These are phyloP conservation scores for Malurus cyaneus DNA, from an alignment of 2,113 vertebrate species.

Conservation along the genomic window DNA sequence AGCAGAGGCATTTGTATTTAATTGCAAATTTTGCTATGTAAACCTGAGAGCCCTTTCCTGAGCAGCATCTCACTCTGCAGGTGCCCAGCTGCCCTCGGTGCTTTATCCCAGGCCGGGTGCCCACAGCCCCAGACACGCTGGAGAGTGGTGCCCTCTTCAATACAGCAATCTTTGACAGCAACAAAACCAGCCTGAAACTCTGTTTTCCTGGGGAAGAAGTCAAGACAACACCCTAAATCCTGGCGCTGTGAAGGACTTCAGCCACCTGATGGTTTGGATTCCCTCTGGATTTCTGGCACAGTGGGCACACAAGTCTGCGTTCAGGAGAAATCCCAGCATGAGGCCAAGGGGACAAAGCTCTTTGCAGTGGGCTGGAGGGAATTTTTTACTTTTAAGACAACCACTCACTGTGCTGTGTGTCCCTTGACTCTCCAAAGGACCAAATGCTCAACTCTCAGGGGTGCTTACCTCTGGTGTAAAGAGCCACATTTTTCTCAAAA, in stretches of 20 bases:
- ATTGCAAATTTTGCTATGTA: background rate
- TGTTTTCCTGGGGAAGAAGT: background rate
- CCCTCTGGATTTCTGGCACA: background rate
- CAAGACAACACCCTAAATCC: background rate
- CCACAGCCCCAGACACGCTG: rapidly evolving
- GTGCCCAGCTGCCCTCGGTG: rapidly evolving
- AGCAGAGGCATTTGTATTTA: background rate
- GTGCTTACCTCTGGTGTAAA: background rate
- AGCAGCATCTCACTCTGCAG: rapidly evolving
- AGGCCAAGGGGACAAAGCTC: background rate
- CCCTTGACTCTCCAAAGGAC: background rate
- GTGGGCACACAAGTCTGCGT: rapidly evolving
- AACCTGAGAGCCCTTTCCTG: background rate
- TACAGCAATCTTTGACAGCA: too few relatives aligned
- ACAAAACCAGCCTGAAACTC: background rate
- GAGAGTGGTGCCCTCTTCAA: background rate
- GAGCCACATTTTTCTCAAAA: background rate
- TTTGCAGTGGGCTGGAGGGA: background rate
- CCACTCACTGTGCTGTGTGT: background rate
- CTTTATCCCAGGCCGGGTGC: rapidly evolving
- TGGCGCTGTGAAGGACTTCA: background rate
- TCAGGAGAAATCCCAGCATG: background rate
- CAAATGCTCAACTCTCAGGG: rapidly evolving
- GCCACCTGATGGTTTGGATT: background rate
- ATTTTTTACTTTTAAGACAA: background rate